These are phyloP conservation scores for Xiphophorus hellerii DNA, from an alignment of 2,113 vertebrate species.

Conservation along the genomic window DNA sequence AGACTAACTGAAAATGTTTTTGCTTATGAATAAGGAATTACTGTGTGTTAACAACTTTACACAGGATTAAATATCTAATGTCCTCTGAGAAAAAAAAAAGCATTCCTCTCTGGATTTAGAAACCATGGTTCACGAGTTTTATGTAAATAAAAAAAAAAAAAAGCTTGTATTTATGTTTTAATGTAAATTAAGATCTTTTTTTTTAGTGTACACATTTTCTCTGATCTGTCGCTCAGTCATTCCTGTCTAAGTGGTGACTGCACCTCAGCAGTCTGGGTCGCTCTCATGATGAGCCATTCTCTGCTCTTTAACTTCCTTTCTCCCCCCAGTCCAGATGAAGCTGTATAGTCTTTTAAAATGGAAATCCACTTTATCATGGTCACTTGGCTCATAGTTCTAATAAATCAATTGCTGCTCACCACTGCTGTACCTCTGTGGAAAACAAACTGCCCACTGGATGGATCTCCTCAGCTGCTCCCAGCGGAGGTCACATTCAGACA, in stretches of 20 bases:
- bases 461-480: constrained; percentile 78
- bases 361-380: constrained; percentile 84
- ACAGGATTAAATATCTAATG: constrained; percentile 76
- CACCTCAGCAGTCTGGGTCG: constrained; percentile 7
- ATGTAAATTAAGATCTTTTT: neutral
- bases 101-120: constrained; percentile 19
- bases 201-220: neutral
- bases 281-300: constrained; percentile 17
- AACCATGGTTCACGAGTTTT: neutral
- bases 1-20: constrained; percentile 59
- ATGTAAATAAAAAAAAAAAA: neutral
- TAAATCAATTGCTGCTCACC: constrained; percentile 79
- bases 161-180: neutral
- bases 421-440: constrained; percentile 74
- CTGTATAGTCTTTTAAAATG: constrained; percentile 80
- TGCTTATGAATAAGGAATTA: constrained; percentile 71
- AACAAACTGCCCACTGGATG: constrained; percentile 76
- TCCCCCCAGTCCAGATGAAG: constrained; percentile 63
- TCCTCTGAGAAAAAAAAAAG: constrained; percentile 34
- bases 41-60: constrained; percentile 64
- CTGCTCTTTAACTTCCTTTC: constrained; percentile 28
- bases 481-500: constrained; percentile 79
- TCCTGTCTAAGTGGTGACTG: neutral
- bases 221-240: neutral
- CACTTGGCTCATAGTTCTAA: constrained; percentile 76